These are phyloP conservation scores for Drosophila parthenogenetica DNA, from an alignment of 2,888 invertebrate genomes.

Conservation along the genomic window DNA sequence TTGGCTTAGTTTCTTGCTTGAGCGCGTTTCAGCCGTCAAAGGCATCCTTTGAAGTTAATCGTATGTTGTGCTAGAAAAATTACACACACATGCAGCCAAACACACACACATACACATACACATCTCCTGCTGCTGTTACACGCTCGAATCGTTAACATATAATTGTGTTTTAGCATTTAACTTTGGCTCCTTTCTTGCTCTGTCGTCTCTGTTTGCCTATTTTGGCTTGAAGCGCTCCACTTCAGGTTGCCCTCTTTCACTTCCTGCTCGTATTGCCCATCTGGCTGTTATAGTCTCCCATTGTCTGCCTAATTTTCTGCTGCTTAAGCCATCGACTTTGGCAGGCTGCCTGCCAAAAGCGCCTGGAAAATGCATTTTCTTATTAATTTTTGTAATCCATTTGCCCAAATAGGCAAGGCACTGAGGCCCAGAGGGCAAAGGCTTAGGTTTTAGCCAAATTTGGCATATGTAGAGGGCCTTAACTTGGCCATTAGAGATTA, in stretches of 20 bases:
- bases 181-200: slow-evolving; percentile 58
- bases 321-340: slow-evolving; percentile 54
- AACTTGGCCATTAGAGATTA: slow-evolving; percentile 27
- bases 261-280: slow-evolving; percentile 10
- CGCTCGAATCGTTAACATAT: slow-evolving; percentile 65
- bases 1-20: slow-evolving; percentile 77
- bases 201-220: slow-evolving; percentile 50
- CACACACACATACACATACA: slow-evolving; percentile 9
- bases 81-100: slow-evolving; percentile 42
- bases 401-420: slow-evolving; percentile 44
- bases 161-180: slow-evolving; percentile 78
- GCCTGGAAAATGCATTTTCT: slow-evolving; percentile 55
- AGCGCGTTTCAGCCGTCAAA: slow-evolving; percentile 75
- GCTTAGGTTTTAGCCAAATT: slow-evolving; percentile 18
- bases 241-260: slow-evolving; percentile 31
- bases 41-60: slow-evolving; percentile 80
- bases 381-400: slow-evolving; percentile 70
- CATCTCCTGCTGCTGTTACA: slow-evolving; percentile 38
- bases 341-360: slow-evolving; percentile 39
- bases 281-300: slow-evolving; percentile 43
- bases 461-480: slow-evolving; percentile 18
- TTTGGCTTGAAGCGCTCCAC: slow-evolving; percentile 60
- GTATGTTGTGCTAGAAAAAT: slow-evolving; percentile 66
- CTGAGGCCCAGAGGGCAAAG: slow-evolving; percentile 37
- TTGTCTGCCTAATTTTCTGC: slow-evolving; percentile 76